Base-by-base conservation (phyloP, 2,888 invertebrate genomes). In the Ennomos fuscantarius region DNA sequence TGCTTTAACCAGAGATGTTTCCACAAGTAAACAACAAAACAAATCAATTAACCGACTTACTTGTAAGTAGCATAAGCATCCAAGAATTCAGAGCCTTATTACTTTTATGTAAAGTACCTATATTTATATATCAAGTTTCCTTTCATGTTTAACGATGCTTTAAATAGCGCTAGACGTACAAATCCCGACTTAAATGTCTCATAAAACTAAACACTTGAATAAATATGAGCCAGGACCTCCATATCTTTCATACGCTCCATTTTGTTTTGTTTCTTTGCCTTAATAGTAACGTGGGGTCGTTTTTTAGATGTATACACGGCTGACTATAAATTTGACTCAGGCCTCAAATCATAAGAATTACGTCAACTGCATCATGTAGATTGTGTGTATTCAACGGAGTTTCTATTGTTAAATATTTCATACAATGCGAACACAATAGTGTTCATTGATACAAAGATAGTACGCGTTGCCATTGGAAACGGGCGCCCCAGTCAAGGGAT, bases 401-500 rank as follows among this genome's bases (percentile, higher is more conserved):
- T 73, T 74, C 78, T 75, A 84, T 82, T 82, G 75, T 79, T 62
- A 61, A 71, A 64, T 63, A 56, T 69, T 68, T 62, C 65, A 68
- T 71, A 72, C 68, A 70, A 69, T 69, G 60, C 61, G 63, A 69
- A 65, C 65, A 79, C 75, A 77, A 76, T 78, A 66, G 57, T 69
- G 73, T 80, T 73, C 79, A 79, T 78, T 77, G 83, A 86, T 83
- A 77, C 70, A 79, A 76, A 85, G 83, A 85, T 84, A 86, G 78
- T 67, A 72, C 73, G 73, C 78, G 86, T 88, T 83, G 82, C 86
- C 76, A 65, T 62, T 79, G 71, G 84, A 83, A 85, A 88, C 86
- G 79, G 68, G 65, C 74, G 73, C 73, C 79, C 77, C 73, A 73
- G 69, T 73, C 68, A 67, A 71, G 82, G 86, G 87, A 84, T 81